Base-by-base conservation (phyloP, 2,113 vertebrate species). In the Gymnorhina tibicen region DNA sequence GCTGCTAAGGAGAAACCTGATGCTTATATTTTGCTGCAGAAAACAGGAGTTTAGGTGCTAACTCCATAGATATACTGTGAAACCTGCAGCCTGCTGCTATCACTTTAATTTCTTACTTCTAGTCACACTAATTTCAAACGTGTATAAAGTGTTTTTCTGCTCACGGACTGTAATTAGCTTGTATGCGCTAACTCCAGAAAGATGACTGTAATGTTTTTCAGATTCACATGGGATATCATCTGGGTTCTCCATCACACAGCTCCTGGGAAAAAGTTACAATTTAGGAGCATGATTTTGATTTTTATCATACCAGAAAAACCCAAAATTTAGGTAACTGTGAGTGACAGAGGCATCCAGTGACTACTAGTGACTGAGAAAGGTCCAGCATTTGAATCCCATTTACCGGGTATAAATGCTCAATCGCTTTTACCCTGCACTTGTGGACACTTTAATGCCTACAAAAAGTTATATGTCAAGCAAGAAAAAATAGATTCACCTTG, bases 21-120 rank as follows among this genome's bases (percentile, higher is more conserved):
- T 17, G 23, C 23, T 66, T 23, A 18, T 27, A 32, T 9, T 72
- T 32, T 66, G 44, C 33, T 85, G 46, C 35, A 66, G 59, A 69
- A 87, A 66, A 44, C 37, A 56, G 46, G 41, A 82, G 3, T 66
- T 33, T 41, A n/a, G 52, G 8, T 14, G 15, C 49, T 44, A 41
- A 44, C 37, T 52, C 37, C 5, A 4, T 7, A 66, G 49, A 33
- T 16, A 47, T 4, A 7, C 27, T 64, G 11, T 0, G 0, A 76
- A 63, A 72, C 12, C 33, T 76, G 62, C 28, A 83, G 49, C 33
- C 33, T 83, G 52, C 37, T 78, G 53, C 62, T 68, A 8, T 55
- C 8, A 23, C 9, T 63, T 84, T 18, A 19, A 26, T 87, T 30
- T 78, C 62, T 81, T 28, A n/a, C 33, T 59, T 60, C 9, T 60